Percentiles rank a stretch among this genome's conserved stretches.
phyloP scores from a whole-genome alignment of 2,888 invertebrate genomes.

The Sinhomidia bicolor region DNA sequence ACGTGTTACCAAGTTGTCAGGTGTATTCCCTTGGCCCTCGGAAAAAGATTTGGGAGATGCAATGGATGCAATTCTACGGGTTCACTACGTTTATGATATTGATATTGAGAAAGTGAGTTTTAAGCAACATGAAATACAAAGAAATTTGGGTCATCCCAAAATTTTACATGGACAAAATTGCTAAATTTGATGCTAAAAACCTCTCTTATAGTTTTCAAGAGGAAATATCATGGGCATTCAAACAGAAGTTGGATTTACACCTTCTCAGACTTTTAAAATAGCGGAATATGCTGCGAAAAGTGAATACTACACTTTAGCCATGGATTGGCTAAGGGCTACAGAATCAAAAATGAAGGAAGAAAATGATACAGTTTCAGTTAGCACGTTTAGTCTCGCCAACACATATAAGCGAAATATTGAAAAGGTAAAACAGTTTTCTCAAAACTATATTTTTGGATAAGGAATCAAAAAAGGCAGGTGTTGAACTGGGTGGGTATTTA shows the following conservation, averaged over 20 bases:
- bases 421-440: too few species aligned
- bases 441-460: too few species aligned
- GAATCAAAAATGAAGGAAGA: conserved; percentile 74
- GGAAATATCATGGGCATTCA: conserved; percentile 76
- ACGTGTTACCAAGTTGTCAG: conserved; percentile 75
- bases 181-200: too few species aligned
- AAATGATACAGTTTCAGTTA: conserved; percentile 71
- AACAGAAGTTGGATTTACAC: conserved; percentile 76
- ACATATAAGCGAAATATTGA: conserved; percentile 75
- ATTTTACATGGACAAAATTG: too few species aligned
- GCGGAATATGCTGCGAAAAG: conserved; percentile 77
- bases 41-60: conserved; percentile 78
- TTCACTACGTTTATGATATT: conserved; percentile 79
- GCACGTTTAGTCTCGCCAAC: conserved; percentile 72
- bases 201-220: conserved; percentile 67
- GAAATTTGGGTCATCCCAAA: too few species aligned
- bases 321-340: conserved; percentile 79
- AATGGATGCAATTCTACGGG: conserved; percentile 78
- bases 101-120: conserved; percentile 75
- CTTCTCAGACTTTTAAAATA: conserved; percentile 77
- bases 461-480: too few species aligned
- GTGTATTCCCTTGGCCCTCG: conserved; percentile 76
- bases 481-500: background rate
- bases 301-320: conserved; percentile 78
- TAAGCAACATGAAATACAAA: too few species aligned